Conservation (phyloP, 2,797 vertebrate species). For the Brotula barbata region DNA sequence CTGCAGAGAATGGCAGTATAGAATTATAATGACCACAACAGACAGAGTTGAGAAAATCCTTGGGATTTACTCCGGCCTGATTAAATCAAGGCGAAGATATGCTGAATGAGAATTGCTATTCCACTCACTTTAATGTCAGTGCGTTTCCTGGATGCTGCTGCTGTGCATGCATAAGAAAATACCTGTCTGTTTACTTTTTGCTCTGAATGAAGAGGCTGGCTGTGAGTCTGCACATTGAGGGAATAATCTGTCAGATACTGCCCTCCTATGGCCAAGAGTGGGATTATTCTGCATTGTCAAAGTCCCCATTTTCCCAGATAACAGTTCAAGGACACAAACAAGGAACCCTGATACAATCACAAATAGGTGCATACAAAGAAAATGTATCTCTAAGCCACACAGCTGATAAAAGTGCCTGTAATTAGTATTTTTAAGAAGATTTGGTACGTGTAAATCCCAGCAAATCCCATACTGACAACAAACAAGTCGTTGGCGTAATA, state of each 20-base stretch:
- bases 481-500: background rate
- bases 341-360: too few species aligned
- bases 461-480: background rate
- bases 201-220: conserved; percentile 16
- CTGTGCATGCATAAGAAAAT: conserved; percentile 33
- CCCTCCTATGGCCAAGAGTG: conserved; percentile 58
- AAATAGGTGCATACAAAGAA: background rate
- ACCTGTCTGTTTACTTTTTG: conserved; percentile 45
- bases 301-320: conserved; percentile 1
- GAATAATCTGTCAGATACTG: conserved; percentile 33
- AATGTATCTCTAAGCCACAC: background rate
- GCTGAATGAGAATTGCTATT: conserved; percentile 54
- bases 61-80: conserved; percentile 60
- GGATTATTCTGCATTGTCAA: background rate
- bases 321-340: background rate
- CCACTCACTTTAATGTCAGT: conserved; percentile 30
- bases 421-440: too few species aligned
- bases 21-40: conserved; percentile 71
- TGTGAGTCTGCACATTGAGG: conserved; percentile 28
- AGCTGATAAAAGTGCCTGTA: background rate
- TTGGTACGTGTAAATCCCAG: too few species aligned
- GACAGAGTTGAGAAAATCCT: conserved; percentile 58
- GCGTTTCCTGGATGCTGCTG: conserved; percentile 3
- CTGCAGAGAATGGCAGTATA: conserved; percentile 29
- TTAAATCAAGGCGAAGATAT: conserved; percentile 46